phyloP scores from a whole-genome alignment of 2,888 invertebrate genomes.

The Eugnorisma glareosa region DNA sequence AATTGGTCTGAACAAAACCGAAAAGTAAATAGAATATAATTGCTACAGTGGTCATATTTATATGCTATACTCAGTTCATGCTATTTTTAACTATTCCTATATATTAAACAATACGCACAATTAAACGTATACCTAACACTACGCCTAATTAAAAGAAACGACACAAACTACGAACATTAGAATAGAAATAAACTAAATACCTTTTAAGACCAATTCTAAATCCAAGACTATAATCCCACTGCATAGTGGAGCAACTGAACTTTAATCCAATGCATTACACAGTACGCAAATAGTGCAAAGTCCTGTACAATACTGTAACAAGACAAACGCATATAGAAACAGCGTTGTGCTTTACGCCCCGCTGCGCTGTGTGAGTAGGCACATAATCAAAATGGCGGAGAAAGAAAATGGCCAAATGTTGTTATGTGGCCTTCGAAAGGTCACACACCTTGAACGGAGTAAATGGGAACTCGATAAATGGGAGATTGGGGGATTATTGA shows the following conservation, averaged over 20 bases:
- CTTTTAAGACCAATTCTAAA: conserved; percentile 19
- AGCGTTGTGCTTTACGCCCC: conserved; percentile 60
- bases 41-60: background rate
- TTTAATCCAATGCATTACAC: conserved; percentile 56
- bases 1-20: background rate
- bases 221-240: conserved; percentile 25
- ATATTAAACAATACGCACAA: background rate
- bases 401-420: conserved; percentile 80
- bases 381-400: conserved; percentile 64
- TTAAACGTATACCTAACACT: background rate
- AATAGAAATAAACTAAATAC: conserved; percentile 2
- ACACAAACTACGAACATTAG: conserved; percentile 10
- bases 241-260: conserved; percentile 44
- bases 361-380: conserved; percentile 64
- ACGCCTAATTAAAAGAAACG: conserved; percentile 16
- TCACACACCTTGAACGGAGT: conserved; percentile 62
- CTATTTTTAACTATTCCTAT: background rate
- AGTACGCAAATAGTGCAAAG: conserved; percentile 62
- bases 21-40: background rate
- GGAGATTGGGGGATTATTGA: conserved; percentile 31
- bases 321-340: conserved; percentile 70
- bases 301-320: conserved; percentile 63
- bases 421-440: conserved; percentile 72
- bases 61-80: background rate
- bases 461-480: conserved; percentile 42